Conservation (phyloP, 2,113 vertebrate species). For the Rhabdomys dilectus region DNA sequence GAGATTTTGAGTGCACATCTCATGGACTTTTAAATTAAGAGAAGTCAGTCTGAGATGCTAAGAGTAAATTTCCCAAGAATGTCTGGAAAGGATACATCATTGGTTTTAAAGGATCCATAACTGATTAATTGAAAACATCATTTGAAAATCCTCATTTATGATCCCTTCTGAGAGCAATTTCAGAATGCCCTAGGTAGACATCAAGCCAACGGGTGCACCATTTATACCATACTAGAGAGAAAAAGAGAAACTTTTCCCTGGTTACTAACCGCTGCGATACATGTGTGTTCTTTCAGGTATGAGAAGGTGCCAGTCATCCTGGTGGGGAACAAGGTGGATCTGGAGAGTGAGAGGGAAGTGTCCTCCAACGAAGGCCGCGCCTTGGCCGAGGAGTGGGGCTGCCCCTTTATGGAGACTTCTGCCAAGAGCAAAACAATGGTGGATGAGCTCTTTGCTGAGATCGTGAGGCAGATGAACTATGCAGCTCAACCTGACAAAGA, state of each 20-base stretch:
- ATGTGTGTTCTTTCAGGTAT: constrained; percentile 89
- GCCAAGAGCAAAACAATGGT: constrained; percentile 99
- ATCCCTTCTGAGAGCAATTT: neutral
- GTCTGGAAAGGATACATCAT: constrained; percentile 44
- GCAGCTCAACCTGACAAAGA: constrained; percentile 99
- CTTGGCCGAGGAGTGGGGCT: constrained; percentile 99
- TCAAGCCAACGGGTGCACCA: neutral
- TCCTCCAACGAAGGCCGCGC: constrained; percentile 96
- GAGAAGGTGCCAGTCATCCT: constrained; percentile 99
- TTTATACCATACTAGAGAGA: neutral
- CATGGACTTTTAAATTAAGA: neutral
- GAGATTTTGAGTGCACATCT: constrained; percentile 10
- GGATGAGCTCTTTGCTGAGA: constrained; percentile 99
- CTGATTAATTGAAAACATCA: constrained; percentile 38
- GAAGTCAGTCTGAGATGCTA: constrained; percentile 9
- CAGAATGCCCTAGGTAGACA: neutral
- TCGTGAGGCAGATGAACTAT: constrained; percentile 99
- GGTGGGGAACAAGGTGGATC: constrained; percentile 99
- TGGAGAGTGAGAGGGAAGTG: constrained; percentile 98
- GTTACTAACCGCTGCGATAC: neutral
- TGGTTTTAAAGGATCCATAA: constrained; percentile 37
- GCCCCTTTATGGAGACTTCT: constrained; percentile 99
- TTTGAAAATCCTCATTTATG: neutral
- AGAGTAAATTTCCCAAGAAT: constrained; percentile 36
- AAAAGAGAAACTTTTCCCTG: neutral